A percentile compares a stretch with the other conserved stretches of the same genome.
Evolutionary conservation across 2,797 vertebrate genomes (phyloP).

Genomic region (Hypotaenidia okinawae): DNA sequence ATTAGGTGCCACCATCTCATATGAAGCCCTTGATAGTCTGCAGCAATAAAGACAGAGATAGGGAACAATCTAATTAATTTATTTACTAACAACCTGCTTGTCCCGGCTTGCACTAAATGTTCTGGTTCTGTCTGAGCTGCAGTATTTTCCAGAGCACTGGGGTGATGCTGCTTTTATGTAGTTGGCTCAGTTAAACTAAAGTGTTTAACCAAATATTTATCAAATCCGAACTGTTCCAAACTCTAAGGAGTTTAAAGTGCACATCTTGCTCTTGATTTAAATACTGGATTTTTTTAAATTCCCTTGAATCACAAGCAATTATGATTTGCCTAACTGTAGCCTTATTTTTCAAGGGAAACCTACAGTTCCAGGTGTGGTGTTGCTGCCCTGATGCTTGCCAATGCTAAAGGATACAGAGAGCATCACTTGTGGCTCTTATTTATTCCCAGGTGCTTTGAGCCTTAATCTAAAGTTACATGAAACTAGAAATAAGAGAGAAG

Average conservation of each 20-base stretch:
- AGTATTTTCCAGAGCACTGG: background rate
- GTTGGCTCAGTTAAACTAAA: background rate
- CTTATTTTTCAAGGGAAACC: background rate
- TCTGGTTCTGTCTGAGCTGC: background rate
- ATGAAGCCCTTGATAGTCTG: background rate
- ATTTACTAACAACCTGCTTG: background rate
- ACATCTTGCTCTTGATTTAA: background rate
- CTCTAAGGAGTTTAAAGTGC: background rate
- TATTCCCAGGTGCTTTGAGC: background rate
- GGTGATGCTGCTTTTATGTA: background rate
- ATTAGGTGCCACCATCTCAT: background rate
- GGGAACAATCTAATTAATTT: background rate
- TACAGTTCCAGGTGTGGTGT: background rate
- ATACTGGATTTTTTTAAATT: background rate
- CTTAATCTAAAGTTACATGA: background rate
- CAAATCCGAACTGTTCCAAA: background rate
- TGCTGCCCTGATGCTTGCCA: background rate
- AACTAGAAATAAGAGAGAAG: background rate
- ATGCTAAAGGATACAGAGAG: background rate
- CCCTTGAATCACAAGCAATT: background rate
- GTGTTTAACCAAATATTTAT: background rate
- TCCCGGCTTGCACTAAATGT: background rate
- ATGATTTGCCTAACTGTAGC: background rate
- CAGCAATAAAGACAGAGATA: background rate
- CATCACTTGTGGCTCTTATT: background rate